Evolutionary conservation across 2,113 vertebrate species (phyloP).

Genomic region (Chiloscyllium plagiosum): DNA sequence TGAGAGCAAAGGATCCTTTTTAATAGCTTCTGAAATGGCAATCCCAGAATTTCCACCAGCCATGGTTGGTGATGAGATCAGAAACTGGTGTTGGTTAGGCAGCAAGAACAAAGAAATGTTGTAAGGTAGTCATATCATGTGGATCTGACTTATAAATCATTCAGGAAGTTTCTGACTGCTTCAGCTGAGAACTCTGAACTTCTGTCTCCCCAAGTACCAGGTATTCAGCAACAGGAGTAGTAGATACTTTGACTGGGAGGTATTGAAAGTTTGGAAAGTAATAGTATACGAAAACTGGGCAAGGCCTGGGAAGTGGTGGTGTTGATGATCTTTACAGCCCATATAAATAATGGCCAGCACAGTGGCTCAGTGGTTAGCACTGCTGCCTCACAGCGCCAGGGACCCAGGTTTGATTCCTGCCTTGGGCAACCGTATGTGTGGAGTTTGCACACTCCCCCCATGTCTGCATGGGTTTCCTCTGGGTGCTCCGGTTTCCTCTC

Average conservation of each 20-base stretch:
- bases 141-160: neutral
- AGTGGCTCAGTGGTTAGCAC: too few species aligned
- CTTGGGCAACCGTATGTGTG: too few species aligned
- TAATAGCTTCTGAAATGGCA: neutral
- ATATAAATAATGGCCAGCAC: neutral
- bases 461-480: too few species aligned
- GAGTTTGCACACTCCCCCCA: too few species aligned
- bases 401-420: too few species aligned
- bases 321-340: neutral
- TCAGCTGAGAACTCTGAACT: neutral
- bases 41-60: neutral
- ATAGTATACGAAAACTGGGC: neutral
- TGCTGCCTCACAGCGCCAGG: too few species aligned
- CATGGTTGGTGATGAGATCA: neutral
- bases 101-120: neutral
- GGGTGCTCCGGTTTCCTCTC: too few species aligned
- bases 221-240: neutral
- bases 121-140: neutral
- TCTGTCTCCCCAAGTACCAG: neutral
- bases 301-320: neutral
- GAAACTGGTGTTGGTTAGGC: neutral
- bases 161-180: neutral
- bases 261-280: neutral
- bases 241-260: neutral
- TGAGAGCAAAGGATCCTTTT: neutral